Base-by-base conservation (phyloP, 2,113 vertebrate genomes). In the Forbesichthys papilliferus region DNA sequence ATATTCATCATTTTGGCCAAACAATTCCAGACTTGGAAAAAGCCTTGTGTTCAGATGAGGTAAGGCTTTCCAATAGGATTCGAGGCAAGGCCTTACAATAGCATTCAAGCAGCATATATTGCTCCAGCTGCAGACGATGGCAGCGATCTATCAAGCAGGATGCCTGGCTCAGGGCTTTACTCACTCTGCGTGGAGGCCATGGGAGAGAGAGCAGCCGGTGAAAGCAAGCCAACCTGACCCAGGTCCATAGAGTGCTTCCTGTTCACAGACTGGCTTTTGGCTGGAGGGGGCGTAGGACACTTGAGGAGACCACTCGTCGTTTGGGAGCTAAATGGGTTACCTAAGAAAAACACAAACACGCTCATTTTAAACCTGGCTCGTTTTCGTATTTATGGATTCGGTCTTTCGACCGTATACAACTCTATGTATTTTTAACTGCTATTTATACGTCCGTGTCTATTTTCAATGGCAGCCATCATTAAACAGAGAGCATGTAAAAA, bases 171-270 rank as follows among this genome's bases (percentile, higher is more conserved):
- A 0, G 36, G 7, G 36, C 14, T 55, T 65, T 52, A 95, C 98
- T 98, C 91, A 98, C 97, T 97, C 93, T 99, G 98, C 83, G 95
- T 93, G 73, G 95, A 94, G 77, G 94, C 93, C 82, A 96, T 95
- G 64, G 98, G 97, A 53, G 98, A 99, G 80, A 96, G 91, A 48
- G 96, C 93, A 62, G 95, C 89, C 7, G 98, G 95, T 54, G 98
- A 98, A 86, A 99, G 93, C 92, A 99, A 92, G 87, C 94, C 93
- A 83, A 95, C 91, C 92, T 96, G 96, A 75, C 80, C 93, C 84
- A 96, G 91, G 84, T 99, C 98, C 90, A 96, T 79, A 11, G 96
- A 98, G 81, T 97, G 96, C 78, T 99, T 99, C 85, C 96, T 95
- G 83, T 93, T 96, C 83, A 98, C 92, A 86, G 93, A 91, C 75